A percentile compares a stretch with the other conserved stretches of the same genome.
phyloP scores from a whole-genome alignment of 2,888 invertebrate genomes.

The Caenorhabditis uteleia region DNA sequence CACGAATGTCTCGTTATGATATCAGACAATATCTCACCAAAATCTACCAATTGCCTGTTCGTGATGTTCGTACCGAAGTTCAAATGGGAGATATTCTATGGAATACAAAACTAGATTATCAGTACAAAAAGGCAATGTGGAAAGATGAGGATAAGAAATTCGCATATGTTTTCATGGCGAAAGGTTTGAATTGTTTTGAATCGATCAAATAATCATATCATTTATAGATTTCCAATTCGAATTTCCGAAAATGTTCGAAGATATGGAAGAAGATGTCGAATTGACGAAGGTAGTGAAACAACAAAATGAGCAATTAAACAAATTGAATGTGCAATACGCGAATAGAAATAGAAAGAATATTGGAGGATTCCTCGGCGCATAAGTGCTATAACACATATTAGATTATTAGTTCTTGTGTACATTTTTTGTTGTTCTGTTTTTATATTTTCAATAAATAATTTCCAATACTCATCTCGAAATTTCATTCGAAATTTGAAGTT shows the following conservation, averaged over 20 bases:
- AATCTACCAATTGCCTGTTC: conserved; percentile 86
- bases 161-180: conserved; percentile 67
- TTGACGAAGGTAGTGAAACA: conserved; percentile 35
- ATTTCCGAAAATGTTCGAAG: conserved; percentile 51
- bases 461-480: neutral
- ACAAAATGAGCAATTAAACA: conserved; percentile 39
- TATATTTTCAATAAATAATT: neutral
- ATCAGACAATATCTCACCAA: conserved; percentile 91
- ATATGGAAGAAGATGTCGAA: conserved; percentile 41
- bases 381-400: conserved; percentile 4
- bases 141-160: conserved; percentile 68
- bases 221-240: conserved; percentile 41
- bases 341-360: conserved; percentile 51
- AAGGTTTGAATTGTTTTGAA: conserved; percentile 8
- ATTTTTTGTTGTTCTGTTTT: conserved; percentile 5
- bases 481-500: too few relatives aligned
- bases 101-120: conserved; percentile 46
- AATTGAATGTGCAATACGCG: conserved; percentile 47
- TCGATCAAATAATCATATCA: neutral
- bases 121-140: conserved; percentile 63
- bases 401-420: conserved; percentile 12
- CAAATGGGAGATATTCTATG: conserved; percentile 65
- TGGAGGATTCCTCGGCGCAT: conserved; percentile 48
- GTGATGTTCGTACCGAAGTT: conserved; percentile 78
- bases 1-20: conserved; percentile 84